These are phyloP conservation scores for Andrena marginata DNA, from an alignment of 2,888 invertebrate genomes.

Conservation along the genomic window DNA sequence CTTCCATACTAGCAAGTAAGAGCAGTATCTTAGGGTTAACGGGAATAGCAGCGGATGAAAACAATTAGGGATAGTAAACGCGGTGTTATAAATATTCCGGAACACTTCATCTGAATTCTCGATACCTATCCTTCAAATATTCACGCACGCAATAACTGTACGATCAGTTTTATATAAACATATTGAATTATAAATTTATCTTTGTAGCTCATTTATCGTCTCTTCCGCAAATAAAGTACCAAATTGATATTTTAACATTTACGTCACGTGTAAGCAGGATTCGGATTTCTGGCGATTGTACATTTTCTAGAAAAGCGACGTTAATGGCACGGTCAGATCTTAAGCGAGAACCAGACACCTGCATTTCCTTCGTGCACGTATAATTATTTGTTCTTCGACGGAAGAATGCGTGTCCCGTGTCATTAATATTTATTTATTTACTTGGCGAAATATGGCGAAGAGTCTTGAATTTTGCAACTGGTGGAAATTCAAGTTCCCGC, in stretches of 20 bases:
- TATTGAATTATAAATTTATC: constrained; percentile 27
- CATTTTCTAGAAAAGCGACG: background rate
- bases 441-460: background rate
- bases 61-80: constrained; percentile 54
- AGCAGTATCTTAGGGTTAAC: constrained; percentile 66
- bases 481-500: constrained; percentile 37
- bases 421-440: background rate
- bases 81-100: constrained; percentile 45
- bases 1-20: constrained; percentile 69
- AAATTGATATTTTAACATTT: constrained; percentile 40
- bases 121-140: constrained; percentile 36
- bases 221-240: constrained; percentile 31
- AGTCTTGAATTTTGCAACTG: constrained; percentile 1
- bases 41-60: constrained; percentile 56
- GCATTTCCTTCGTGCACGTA: background rate
- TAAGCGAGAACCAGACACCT: background rate
- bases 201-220: constrained; percentile 36
- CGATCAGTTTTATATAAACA: constrained; percentile 44
- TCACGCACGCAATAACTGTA: constrained; percentile 37
- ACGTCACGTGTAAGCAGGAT: constrained; percentile 19
- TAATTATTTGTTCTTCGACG: background rate
- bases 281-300: constrained; percentile 13
- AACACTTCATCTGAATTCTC: constrained; percentile 39
- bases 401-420: background rate
- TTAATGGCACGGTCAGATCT: background rate